Evolutionary conservation across 2,888 invertebrate genomes (phyloP), one percentile per base, ranked within the genome.

Genomic region (Eubasilissa splendida): DNA sequence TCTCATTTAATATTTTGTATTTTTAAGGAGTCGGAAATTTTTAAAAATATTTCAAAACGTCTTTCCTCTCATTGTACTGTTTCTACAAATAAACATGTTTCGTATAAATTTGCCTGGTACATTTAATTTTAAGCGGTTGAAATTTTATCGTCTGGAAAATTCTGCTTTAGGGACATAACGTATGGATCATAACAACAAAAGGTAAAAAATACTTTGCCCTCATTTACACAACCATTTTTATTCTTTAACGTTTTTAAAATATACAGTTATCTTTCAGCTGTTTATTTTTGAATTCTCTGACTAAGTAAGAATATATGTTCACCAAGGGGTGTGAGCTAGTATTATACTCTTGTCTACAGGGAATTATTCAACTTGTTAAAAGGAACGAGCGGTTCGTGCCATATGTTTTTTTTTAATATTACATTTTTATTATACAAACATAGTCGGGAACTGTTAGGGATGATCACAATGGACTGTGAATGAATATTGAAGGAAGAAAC

Each of bases 71-170:
- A 22, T 73, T 73, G 31, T 56, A 73, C 58, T 54, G n/a, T 50
- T 56, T 56, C 31, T 73, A 54, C 50, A 68, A 68, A 66, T 77
- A 70, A 65, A 77, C 60, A 52, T 75, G 68, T 58, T 68, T 53
- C 58, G 53, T 74, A 42, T 74, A 33, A 60, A 80, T 50, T 76
- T 68, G 70, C 31, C 68, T 76, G 76, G 76, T 42, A 80, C 80
- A 76, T 80, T 80, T 80, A 77, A 77, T 80, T 80, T 80, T 77
- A 76, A 80, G 75, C 80, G 80, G 80, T 76, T 73, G 76, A 80
- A 76, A 60, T 65, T 80, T 80, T 80, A 80, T 80, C 65, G 80
- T 42, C 60, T 52, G 80, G 80, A 80, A 77, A 76, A 77, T 56
- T 63, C 80, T 59, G 80, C 80, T 80, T 75, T 70, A 73, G 60